These are phyloP conservation scores for Chrysomallon squamiferum DNA, from an alignment of 1,140 invertebrate genomes.

Conservation along the genomic window DNA sequence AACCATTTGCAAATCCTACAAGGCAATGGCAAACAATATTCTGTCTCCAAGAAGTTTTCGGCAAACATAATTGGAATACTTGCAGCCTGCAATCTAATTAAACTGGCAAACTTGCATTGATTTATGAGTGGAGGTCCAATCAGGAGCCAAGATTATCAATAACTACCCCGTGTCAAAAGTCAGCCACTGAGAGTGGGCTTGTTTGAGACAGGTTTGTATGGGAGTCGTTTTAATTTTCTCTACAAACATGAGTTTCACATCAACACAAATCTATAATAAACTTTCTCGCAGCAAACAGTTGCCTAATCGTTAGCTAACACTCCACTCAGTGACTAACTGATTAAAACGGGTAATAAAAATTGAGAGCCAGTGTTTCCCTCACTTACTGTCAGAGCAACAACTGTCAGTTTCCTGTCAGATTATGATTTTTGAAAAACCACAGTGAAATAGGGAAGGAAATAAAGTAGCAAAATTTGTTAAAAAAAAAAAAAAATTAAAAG, in stretches of 20 bases:
- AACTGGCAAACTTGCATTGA: slow-evolving; percentile 26
- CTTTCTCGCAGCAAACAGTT: no score
- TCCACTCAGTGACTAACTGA: no score
- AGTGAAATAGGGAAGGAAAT: no score
- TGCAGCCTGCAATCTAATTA: slow-evolving; percentile 24
- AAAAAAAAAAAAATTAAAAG: no score
- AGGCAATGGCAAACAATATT: slow-evolving; percentile 24
- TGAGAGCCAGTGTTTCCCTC: no score
- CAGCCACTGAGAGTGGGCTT: not conserved
- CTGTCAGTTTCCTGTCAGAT: no score
- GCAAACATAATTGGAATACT: slow-evolving; percentile 25
- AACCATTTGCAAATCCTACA: not conserved
- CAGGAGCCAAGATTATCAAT: slow-evolving; percentile 21
- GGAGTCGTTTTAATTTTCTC: slow-evolving; percentile 7
- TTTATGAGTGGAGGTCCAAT: slow-evolving; percentile 18
- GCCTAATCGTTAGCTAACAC: no score
- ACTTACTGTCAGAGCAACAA: no score
- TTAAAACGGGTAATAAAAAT: no score
- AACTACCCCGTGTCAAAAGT: slow-evolving; percentile 15
- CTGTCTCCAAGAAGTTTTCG: slow-evolving; percentile 1
- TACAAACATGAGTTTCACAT: slow-evolving; percentile 6
- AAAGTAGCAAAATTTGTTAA: no score
- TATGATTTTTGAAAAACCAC: no score
- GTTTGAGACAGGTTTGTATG: slow-evolving; percentile 11
- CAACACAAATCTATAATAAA: not conserved